Percentiles rank a stretch among this genome's conserved stretches.
Evolutionary conservation across 2,113 vertebrate genomes (phyloP).

Genomic region (Xiphophorus hellerii): DNA sequence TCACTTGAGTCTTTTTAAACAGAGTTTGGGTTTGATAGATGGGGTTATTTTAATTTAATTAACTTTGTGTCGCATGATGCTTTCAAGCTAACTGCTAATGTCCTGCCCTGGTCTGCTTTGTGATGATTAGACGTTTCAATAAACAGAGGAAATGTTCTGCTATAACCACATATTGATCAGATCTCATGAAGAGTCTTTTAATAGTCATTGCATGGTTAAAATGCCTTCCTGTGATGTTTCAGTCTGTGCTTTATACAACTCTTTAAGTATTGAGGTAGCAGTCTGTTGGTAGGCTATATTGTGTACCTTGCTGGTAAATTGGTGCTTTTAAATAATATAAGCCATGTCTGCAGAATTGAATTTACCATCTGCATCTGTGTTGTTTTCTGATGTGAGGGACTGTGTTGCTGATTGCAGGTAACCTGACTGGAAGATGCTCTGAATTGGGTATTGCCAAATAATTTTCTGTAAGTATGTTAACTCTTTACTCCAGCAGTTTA

Average conservation of each 20-base stretch:
- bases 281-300: not conserved
- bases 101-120: conserved; percentile 35
- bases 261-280: not conserved
- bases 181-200: not conserved
- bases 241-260: conserved; percentile 1
- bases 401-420: conserved; percentile 61
- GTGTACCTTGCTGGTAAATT: not conserved
- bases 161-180: not conserved
- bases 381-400: not conserved
- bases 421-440: conserved; percentile 78
- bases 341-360: not conserved
- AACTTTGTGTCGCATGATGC: conserved; percentile 55
- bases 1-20: not conserved
- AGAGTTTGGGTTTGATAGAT: not conserved
- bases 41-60: conserved; percentile 27
- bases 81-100: conserved; percentile 43
- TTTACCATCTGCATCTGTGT: not conserved
- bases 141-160: not conserved
- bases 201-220: not conserved
- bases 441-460: conserved; percentile 78
- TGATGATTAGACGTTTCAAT: conserved; percentile 33
- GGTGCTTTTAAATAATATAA: not conserved
- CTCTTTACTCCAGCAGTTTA: not conserved
- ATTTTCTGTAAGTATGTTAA: conserved; percentile 74
- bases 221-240: not conserved